Conservation (phyloP, 2,888 invertebrate species). For the Scaptodrosophila latifasciaeformis region DNA sequence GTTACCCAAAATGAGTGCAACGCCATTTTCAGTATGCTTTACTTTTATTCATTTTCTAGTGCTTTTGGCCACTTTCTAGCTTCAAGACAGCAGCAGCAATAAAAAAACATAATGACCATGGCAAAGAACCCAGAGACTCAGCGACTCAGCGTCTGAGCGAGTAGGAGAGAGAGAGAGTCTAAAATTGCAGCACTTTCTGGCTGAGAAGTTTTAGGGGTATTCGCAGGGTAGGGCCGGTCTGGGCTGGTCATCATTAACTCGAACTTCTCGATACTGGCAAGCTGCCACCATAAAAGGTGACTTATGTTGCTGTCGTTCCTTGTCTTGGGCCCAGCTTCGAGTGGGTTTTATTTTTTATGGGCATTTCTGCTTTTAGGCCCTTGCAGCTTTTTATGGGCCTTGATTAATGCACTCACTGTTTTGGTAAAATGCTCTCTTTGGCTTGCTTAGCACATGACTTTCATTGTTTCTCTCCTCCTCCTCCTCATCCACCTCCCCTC, state of each 20-base stretch:
- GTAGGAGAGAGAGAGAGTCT: neutral
- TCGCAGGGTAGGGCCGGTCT: neutral
- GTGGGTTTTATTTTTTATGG: neutral
- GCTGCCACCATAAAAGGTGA: conserved; percentile 63
- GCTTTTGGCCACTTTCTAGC: conserved; percentile 66
- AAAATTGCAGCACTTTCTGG: conserved; percentile 64
- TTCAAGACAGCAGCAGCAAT: conserved; percentile 1
- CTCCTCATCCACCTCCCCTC: too few relatives aligned
- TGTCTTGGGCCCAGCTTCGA: neutral
- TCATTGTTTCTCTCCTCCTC: too few relatives aligned
- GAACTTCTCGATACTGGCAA: conserved; percentile 36
- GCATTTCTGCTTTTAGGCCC: too few relatives aligned
- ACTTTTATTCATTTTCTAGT: conserved; percentile 39
- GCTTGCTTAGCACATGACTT: too few relatives aligned
- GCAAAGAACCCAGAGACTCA: conserved; percentile 37
- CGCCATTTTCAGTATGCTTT: conserved; percentile 63
- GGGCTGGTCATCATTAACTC: conserved; percentile 39
- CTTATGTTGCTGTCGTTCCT: neutral
- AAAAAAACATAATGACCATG: conserved; percentile 22
- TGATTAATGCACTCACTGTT: conserved; percentile 36
- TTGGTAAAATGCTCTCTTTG: too few relatives aligned
- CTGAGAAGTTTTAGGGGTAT: neutral
- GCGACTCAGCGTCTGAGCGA: conserved; percentile 5
- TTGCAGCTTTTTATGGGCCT: conserved; percentile 27
- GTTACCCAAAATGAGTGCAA: conserved; percentile 69